phyloP scores from a whole-genome alignment of 2,888 invertebrate species.

The Adelphocoris suturalis region DNA sequence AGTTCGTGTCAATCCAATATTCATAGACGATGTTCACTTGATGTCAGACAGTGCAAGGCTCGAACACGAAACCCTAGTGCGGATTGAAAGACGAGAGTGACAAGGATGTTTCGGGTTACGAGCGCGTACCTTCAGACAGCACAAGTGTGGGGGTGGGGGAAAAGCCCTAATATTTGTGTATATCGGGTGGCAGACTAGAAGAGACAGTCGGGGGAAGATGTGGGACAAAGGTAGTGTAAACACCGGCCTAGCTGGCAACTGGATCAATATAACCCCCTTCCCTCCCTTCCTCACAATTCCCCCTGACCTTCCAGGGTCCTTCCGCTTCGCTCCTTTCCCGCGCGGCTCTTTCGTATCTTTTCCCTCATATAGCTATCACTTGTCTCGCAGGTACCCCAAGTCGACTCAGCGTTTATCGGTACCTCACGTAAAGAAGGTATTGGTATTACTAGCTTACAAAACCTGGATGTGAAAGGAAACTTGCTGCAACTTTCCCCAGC shows the following conservation, averaged over 20 bases:
- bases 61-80: background rate
- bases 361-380: background rate
- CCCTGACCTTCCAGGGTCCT: background rate
- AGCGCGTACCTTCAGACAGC: background rate
- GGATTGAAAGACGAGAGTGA: background rate
- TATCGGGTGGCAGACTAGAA: slow-evolving; percentile 5
- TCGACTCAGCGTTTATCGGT: too few species aligned
- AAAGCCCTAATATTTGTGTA: slow-evolving; percentile 38
- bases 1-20: too few species aligned
- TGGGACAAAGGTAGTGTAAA: slow-evolving; percentile 59
- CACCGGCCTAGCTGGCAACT: slow-evolving; percentile 56
- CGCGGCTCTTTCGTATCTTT: background rate
- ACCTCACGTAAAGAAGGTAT: too few species aligned
- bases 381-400: background rate
- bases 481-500: too few species aligned
- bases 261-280: slow-evolving; percentile 43
- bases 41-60: too few species aligned
- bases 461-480: too few species aligned
- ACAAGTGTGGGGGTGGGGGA: background rate
- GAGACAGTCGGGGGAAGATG: slow-evolving; percentile 26
- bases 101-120: background rate
- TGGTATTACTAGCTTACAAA: too few species aligned
- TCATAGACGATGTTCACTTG: too few species aligned
- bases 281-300: background rate
- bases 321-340: background rate